Evolutionary conservation across 2,888 invertebrate genomes (phyloP).

Genomic region (Eilema sororculum): DNA sequence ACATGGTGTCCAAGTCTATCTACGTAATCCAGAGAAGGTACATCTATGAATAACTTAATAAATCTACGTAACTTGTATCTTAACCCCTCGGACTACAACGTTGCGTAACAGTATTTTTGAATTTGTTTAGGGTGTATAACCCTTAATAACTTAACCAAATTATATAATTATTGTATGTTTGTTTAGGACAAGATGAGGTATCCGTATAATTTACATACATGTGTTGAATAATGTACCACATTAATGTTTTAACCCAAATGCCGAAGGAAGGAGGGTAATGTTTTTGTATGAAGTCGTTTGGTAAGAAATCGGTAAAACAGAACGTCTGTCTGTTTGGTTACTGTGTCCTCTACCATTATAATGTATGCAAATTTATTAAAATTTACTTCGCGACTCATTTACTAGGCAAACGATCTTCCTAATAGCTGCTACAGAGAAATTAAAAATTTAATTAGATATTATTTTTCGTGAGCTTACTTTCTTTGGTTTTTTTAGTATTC

Average conservation of each 20-base stretch:
- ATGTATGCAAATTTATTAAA: background rate
- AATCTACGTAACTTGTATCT: background rate
- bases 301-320: background rate
- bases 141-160: background rate
- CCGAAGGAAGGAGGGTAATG: too few species aligned
- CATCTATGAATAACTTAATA: background rate
- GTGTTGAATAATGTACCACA: background rate
- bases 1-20: too few species aligned
- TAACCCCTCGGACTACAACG: background rate
- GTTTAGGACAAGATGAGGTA: background rate
- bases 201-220: background rate
- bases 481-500: background rate
- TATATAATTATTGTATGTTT: background rate
- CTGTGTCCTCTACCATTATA: background rate
- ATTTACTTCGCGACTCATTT: constrained; percentile 1
- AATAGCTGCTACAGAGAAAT: background rate
- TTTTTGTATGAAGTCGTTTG: too few species aligned
- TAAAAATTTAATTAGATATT: background rate
- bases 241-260: too few species aligned
- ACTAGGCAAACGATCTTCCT: background rate
- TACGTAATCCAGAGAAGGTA: too few species aligned
- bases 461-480: background rate
- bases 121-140: background rate
- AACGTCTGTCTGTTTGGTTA: background rate
- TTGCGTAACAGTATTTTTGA: background rate